Evolutionary conservation across 2,888 invertebrate genomes (phyloP), one percentile per base, ranked within the genome.

Genomic region (Drosophila neutralis): DNA sequence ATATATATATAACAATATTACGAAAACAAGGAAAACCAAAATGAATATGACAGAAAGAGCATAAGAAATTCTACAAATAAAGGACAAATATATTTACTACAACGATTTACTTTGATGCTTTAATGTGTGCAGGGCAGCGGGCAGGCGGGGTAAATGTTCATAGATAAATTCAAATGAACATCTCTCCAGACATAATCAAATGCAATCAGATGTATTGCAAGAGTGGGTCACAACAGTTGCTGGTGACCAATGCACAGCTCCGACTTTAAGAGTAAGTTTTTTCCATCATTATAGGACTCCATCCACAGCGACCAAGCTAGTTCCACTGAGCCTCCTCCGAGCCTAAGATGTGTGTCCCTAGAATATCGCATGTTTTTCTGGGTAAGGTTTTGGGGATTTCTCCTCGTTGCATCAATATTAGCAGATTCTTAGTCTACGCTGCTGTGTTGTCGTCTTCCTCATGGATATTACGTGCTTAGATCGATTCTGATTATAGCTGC

Each of bases 1-100:
- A 53, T 57, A 80, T 61, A 61, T 59, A 75, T 62, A 35, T 53
- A 27, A 63, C 57, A 69, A 65, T 49, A 58, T 67, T 7, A 21
- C 33, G 67, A 53, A 51, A 59, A 60, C 60, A 72, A 42, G 51
- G 15, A 56, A 54, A 58, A n/a, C 11, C n/a, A 62, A 38, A 63
- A 56, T 63, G 52, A 73, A 78, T 65, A 67, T 49, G 59, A 71
- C 52, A 87, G 35, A 29, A 63, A 53, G 36, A 54, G 69, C 69
- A 74, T 76, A 69, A 69, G 66, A 76, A 84, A 79, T 77, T 87
- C 85, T 82, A 82, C 82, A 82, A 89, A 89, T 85, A 84, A 84
- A 84, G 83, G 83, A 87, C 84, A 88, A 88, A 88, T 84, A 88
- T 88, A 84, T 84, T 84, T 84, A 84, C 78, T 88, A 89, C 64